Evolutionary conservation across 2,888 invertebrate species (phyloP), one percentile per base, ranked within the genome.

Genomic region (Capitulum mitella): DNA sequence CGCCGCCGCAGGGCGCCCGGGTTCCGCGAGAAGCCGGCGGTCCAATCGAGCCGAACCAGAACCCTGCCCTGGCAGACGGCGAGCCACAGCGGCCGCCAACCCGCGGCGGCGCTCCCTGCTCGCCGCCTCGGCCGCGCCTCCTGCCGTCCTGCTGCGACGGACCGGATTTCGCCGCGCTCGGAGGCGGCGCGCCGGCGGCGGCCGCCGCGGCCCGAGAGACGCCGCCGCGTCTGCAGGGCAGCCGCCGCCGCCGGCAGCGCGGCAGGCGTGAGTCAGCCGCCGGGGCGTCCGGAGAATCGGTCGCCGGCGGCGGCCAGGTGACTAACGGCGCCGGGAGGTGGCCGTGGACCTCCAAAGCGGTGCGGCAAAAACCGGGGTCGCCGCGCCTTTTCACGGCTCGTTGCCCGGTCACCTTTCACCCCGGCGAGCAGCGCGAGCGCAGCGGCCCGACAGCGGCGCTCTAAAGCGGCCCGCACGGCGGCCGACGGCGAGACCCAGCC

Each of bases 371-470:
- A 64, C 34, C 19, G 19, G 64, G 64, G 64, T 64, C 64, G 34
- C 64, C 64, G 64, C 64, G 64, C 64, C 64, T 19, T 19, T 64
- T 64, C 64, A 64, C 29, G 34, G 34, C 19, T 64, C 64, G 64
- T 64, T 64, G 19, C n/a, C 64, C 34, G 5, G 32, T 1, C 58
- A 58, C 58, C 58, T 58, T 58, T 29, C 58, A 58, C 58, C 58
- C 32, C 61, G 10, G 14, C 61, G 32, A 10, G 29, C 16, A 32
- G 32, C 61, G 3, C 14, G 32, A 16, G 34, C 32, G 19, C n/a
- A 6, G 8, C 10, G 58, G 58, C 10, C 58, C 51, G 19, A 5
- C 43, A 43, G n/a, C n/a, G n/a, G n/a, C n/a, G n/a, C n/a, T n/a
- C n/a, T n/a, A n/a, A n/a, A n/a, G n/a, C n/a, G n/a, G n/a, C 43